phyloP scores from a whole-genome alignment of 2,888 invertebrate species.

The Branchellion lobata region DNA sequence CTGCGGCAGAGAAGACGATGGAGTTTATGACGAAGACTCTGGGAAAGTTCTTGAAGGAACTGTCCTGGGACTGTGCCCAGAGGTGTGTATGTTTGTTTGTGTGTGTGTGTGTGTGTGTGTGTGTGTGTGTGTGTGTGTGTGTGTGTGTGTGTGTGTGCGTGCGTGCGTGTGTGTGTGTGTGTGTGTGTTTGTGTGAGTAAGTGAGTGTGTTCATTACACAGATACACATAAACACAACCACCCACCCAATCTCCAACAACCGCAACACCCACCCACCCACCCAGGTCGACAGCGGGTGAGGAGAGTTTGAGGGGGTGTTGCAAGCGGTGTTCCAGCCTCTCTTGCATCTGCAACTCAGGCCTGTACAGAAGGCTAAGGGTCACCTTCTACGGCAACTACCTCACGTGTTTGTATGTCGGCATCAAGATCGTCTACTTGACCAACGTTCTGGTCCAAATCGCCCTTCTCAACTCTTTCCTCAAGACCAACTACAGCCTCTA shows the following conservation, averaged over 20 bases:
- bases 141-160: not conserved
- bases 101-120: not conserved
- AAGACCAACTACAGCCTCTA: slow-evolving; percentile 52
- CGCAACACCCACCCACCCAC: not conserved
- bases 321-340: not conserved
- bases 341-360: slow-evolving; percentile 53
- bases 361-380: slow-evolving; percentile 18
- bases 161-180: not conserved
- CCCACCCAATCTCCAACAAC: too few species aligned
- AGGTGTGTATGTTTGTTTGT: too few species aligned
- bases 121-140: not conserved
- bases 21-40: slow-evolving; percentile 59
- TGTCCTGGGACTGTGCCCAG: slow-evolving; percentile 56
- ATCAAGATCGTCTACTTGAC: slow-evolving; percentile 62
- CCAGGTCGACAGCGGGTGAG: not conserved
- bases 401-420: slow-evolving; percentile 63
- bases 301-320: not conserved
- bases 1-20: slow-evolving; percentile 55
- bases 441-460: slow-evolving; percentile 64
- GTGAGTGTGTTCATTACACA: not conserved
- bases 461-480: slow-evolving; percentile 64
- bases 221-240: not conserved
- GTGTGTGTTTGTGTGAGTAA: not conserved
- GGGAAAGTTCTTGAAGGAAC: slow-evolving; percentile 62
- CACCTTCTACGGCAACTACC: slow-evolving; percentile 62